A percentile compares a stretch with the other conserved stretches of the same genome.
phyloP scores from a whole-genome alignment of 2,888 invertebrate genomes.

The Linyphia triangularis region DNA sequence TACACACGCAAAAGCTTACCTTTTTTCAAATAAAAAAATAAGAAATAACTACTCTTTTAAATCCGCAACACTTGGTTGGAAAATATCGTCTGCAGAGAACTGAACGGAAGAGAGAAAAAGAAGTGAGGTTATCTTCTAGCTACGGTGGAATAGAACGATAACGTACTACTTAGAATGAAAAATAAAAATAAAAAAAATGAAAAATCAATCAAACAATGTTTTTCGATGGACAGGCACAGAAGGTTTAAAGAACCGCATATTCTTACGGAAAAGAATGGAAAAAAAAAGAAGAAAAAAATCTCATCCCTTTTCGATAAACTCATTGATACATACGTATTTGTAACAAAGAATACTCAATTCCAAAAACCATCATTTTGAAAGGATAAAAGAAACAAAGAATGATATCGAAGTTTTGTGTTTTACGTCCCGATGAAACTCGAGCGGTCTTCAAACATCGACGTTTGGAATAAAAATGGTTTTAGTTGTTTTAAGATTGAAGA shows the following conservation, averaged over 20 bases:
- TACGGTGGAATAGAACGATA: constrained; percentile 24
- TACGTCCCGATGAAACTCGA: constrained; percentile 38
- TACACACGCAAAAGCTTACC: constrained; percentile 40
- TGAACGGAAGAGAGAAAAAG: constrained; percentile 23
- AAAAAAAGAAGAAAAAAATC: constrained; percentile 1
- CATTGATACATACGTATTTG: constrained; percentile 52
- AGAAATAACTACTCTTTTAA: constrained; percentile 32
- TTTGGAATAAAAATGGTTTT: constrained; percentile 29
- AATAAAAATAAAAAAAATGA: constrained; percentile 11
- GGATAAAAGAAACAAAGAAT: constrained; percentile 33
- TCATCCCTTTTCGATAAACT: constrained; percentile 42
- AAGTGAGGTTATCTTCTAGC: not conserved
- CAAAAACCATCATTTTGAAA: constrained; percentile 47
- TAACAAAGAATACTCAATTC: constrained; percentile 56
- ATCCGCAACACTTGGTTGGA: constrained; percentile 48
- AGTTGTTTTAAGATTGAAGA: too few relatives aligned
- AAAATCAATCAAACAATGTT: constrained; percentile 52
- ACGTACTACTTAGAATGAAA: constrained; percentile 41
- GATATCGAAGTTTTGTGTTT: constrained; percentile 55
- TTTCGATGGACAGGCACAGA: constrained; percentile 34
- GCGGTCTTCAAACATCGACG: constrained; percentile 25
- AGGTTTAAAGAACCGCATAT: constrained; percentile 35
- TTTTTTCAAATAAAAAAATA: constrained; percentile 10
- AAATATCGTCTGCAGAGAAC: constrained; percentile 23
- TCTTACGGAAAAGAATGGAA: constrained; percentile 7